Evolutionary conservation across 2,797 vertebrate genomes (phyloP), one percentile per base, ranked within the genome.

Genomic region (Lagocephalus sceleratus): DNA sequence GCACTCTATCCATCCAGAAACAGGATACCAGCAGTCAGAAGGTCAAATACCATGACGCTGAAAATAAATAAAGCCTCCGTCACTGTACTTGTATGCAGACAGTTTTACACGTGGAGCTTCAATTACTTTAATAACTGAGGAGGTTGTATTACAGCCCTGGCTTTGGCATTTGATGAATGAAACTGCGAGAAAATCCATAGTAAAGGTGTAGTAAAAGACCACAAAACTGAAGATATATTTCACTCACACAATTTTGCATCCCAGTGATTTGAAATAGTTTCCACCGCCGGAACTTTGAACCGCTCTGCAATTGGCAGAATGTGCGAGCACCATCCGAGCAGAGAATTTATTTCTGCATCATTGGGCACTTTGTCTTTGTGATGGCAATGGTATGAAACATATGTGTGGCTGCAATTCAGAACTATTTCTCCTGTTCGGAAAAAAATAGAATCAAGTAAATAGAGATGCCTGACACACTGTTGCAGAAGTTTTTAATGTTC

Each of bases 231-330:
- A 67, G 26, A 54, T 45, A 16, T 49, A 1, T 51, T 75, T 57
- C 2, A 20, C 49, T 76, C 66, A n/a, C n/a, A n/a, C 57, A 72
- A 67, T 81, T 83, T 79, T 82, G 73, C 74, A 81, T 81, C 45
- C 57, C 48, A 66, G 57, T 68, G 67, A 66, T 63, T 78, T 70
- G 47, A 73, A 75, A 56, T 74, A 32, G 72, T 75, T 71, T 71
- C 61, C 51, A 19, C 60, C 20, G 41, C 38, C 55, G 12, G 55
- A 17, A 32, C 22, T 51, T 56, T 25, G 43, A 54, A 58, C 55
- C 45, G 50, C 51, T 51, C 16, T 39, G 35, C 55, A 63, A n/a
- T 15, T 53, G 68, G 59, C 44, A 47, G 63, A n/a, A 55, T 19
- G 57, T 49, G 57, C 51, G 21, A 50, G 47, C 46, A 0, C 62